phyloP scores from a whole-genome alignment of 2,113 vertebrate genomes.

The Hemichromis elongatus region DNA sequence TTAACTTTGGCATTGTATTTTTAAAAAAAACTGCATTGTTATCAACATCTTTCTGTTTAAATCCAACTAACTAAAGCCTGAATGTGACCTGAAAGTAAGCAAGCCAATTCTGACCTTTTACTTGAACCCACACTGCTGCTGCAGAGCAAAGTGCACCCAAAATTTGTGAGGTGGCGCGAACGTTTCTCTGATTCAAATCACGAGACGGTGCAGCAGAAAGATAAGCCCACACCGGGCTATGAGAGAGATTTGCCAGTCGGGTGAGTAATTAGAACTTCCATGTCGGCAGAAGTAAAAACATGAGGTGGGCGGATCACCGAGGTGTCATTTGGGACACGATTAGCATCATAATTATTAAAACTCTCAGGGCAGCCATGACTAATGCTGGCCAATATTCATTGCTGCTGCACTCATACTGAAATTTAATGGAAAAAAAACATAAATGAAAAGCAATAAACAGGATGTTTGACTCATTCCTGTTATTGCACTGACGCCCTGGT shows the following conservation, averaged over 20 bases:
- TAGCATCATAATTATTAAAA: not conserved
- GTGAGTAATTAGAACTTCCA: constrained; percentile 26
- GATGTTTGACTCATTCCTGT: not conserved
- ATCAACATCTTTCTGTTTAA: not conserved
- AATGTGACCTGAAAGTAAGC: not conserved
- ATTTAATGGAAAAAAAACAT: not conserved
- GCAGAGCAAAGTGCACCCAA: not conserved
- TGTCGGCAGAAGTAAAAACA: not conserved
- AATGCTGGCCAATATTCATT: not conserved
- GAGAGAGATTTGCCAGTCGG: constrained; percentile 2
- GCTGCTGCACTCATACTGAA: not conserved
- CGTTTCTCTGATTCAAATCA: not conserved
- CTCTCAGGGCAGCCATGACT: not conserved
- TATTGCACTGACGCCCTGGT: fast-evolving
- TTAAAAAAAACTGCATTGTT: not conserved
- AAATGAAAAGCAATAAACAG: not conserved
- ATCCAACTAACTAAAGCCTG: not conserved
- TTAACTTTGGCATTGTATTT: not conserved
- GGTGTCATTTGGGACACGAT: constrained; percentile 3
- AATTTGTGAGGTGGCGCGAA: not conserved
- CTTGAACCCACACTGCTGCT: not conserved
- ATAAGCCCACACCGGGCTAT: constrained; percentile 1
- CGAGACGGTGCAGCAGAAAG: not conserved
- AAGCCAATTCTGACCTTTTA: not conserved
- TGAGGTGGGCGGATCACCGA: not conserved